Conservation (phyloP, 2,797 vertebrate genomes). For the Neopelma chrysocephalum region DNA sequence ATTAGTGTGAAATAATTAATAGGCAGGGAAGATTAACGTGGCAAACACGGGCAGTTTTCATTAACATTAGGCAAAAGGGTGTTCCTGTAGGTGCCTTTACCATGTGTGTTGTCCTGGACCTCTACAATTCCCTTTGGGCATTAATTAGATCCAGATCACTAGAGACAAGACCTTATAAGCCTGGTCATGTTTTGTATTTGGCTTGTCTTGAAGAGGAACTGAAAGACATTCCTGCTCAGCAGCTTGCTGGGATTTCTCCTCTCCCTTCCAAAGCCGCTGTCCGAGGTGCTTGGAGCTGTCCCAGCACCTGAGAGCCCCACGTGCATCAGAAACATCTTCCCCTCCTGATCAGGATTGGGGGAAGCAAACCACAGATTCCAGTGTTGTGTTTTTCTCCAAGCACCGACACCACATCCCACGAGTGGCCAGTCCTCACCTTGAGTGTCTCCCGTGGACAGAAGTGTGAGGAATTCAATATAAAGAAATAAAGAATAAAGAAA, state of each 20-base stretch:
- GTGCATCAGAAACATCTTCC: neutral
- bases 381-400: neutral
- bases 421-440: neutral
- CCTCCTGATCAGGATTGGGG: neutral
- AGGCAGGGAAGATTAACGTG: neutral
- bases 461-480: neutral
- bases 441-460: neutral
- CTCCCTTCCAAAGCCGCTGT: neutral
- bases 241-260: neutral
- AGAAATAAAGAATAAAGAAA: too few species aligned
- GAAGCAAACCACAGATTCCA: neutral
- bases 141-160: neutral
- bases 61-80: neutral
- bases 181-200: neutral
- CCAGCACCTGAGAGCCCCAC: rapidly evolving
- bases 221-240: neutral
- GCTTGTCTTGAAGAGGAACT: neutral
- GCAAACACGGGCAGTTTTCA: neutral
- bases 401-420: too few species aligned
- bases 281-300: neutral
- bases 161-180: neutral
- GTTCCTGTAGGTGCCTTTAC: neutral
- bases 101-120: neutral
- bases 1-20: slow-evolving; percentile 61
- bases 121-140: neutral